Percentiles rank a stretch among this genome's conserved stretches.
phyloP scores from a whole-genome alignment of 2,888 invertebrate species.

The Ennomos erosarius region DNA sequence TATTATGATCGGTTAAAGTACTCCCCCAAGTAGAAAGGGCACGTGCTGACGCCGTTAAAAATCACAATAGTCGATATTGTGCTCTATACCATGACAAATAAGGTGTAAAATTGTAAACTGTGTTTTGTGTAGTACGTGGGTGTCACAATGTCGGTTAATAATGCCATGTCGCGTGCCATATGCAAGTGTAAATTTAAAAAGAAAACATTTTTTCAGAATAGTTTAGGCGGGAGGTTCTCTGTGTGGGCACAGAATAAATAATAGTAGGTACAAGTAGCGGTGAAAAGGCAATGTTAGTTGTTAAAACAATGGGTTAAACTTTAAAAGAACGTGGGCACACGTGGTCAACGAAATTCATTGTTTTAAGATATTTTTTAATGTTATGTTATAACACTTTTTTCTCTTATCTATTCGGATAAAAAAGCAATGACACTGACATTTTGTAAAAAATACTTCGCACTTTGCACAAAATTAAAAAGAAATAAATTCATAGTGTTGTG shows the following conservation, averaged over 20 bases:
- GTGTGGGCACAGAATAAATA: too few species aligned
- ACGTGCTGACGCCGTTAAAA: constrained; percentile 30
- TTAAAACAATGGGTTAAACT: too few species aligned
- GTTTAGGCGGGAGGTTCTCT: too few species aligned
- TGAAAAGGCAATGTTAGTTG: too few species aligned
- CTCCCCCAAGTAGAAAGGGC: constrained; percentile 39
- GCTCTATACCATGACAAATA: constrained; percentile 19
- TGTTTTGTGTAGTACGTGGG: constrained; percentile 21
- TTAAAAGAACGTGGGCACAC: too few species aligned
- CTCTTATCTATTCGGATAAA: too few species aligned
- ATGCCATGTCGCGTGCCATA: constrained; percentile 43
- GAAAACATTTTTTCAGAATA: constrained; percentile 24
- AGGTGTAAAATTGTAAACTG: constrained; percentile 8
- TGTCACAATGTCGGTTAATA: constrained; percentile 33
- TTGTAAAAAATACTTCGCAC: not conserved
- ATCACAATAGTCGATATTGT: not conserved
- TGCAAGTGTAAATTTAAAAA: constrained; percentile 41
- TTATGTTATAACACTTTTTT: too few species aligned
- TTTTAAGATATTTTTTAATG: too few species aligned
- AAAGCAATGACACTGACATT: not conserved
- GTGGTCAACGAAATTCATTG: too few species aligned
- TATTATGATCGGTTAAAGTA: constrained; percentile 37
- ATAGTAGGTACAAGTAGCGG: too few species aligned
- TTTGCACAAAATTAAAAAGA: constrained; percentile 2
- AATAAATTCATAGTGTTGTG: constrained; percentile 8